Base-by-base conservation (phyloP, 2,113 vertebrate species). In the Pipa parva region DNA sequence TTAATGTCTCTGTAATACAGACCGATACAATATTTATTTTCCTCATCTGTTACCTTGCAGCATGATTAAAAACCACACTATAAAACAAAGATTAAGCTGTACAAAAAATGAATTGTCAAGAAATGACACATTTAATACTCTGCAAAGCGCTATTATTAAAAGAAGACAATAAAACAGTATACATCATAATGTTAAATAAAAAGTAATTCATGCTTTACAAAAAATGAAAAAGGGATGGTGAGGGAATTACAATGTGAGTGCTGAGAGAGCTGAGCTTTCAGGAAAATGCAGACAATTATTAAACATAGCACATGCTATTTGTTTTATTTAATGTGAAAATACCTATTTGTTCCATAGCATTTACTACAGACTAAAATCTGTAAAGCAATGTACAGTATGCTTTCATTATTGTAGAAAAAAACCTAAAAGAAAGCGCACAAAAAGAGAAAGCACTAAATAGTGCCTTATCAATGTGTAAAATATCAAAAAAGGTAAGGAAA, bases 41-140 rank as follows among this genome's bases (percentile, higher is more conserved):
- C 26, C 52, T 64, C 18, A 8, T 55, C 51, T 57, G 37, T 17
- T 36, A 58, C 55, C 31, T 58, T 58, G 18, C 17, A 25, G 37
- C 37, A 21, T 57, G 25, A 65, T 65, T 56, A 56, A 56, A 28
- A 65, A 56, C 29, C 37, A 15, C 31, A 33, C 42, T 66, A 49
- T 36, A 58, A 46, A 67, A 57, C 52, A 65, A 22, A 18, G 20
- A 61, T 61, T 46, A 18, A 46, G 37, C 25, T 28, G 59, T 29
- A 48, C 21, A 20, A 27, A 61, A 61, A 61, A 61, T 48, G 39
- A 45, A 48, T 61, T 61, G 59, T 61, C 59, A 61, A 29, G 59
- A 48, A 28, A 28, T 61, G 59, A 61, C 59, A 61, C 39, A 61
- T 61, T 61, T 61, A 61, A 61, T 48, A 61, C 39, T 48, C 39